phyloP scores from a whole-genome alignment of 2,797 vertebrate genomes.

The Pangasius djambal region DNA sequence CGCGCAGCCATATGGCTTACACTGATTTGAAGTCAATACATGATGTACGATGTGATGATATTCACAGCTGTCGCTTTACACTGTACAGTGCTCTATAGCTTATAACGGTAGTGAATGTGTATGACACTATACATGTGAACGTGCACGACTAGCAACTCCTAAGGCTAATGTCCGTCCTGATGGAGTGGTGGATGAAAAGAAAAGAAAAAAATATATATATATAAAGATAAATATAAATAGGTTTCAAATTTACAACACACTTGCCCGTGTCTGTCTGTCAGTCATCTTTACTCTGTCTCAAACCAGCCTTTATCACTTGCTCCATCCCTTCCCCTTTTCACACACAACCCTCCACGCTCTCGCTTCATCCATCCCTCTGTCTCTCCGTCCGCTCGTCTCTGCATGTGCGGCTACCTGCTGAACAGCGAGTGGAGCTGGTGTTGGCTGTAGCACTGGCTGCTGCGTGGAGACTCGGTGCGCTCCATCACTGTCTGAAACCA shows the following conservation, averaged over 20 bases:
- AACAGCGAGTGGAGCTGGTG: slow-evolving; percentile 93
- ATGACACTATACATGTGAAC: slow-evolving; percentile 41
- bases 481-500: slow-evolving; percentile 98
- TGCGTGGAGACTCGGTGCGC: slow-evolving; percentile 92
- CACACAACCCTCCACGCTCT: slow-evolving; percentile 17
- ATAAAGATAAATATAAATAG: slow-evolving; percentile 23
- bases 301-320: neutral
- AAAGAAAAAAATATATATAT: neutral
- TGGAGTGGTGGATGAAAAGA: slow-evolving; percentile 50
- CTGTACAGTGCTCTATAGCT: slow-evolving; percentile 45
- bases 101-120: slow-evolving; percentile 44
- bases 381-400: neutral
- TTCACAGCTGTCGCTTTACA: slow-evolving; percentile 33
- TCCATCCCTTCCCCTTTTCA: slow-evolving; percentile 15
- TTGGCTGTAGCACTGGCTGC: slow-evolving; percentile 89
- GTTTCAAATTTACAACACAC: slow-evolving; percentile 50
- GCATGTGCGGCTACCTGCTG: slow-evolving; percentile 83
- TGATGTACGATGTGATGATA: slow-evolving; percentile 28
- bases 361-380: slow-evolving; percentile 20
- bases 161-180: slow-evolving; percentile 45
- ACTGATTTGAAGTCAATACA: slow-evolving; percentile 38
- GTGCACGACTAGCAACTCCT: slow-evolving; percentile 42
- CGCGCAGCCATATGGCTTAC: slow-evolving; percentile 47
- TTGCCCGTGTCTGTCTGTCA: slow-evolving; percentile 56
- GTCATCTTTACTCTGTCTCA: slow-evolving; percentile 48